A percentile compares a stretch with the other conserved stretches of the same genome.
phyloP scores from a whole-genome alignment of 2,888 invertebrate genomes.

The Spodoptera picta region DNA sequence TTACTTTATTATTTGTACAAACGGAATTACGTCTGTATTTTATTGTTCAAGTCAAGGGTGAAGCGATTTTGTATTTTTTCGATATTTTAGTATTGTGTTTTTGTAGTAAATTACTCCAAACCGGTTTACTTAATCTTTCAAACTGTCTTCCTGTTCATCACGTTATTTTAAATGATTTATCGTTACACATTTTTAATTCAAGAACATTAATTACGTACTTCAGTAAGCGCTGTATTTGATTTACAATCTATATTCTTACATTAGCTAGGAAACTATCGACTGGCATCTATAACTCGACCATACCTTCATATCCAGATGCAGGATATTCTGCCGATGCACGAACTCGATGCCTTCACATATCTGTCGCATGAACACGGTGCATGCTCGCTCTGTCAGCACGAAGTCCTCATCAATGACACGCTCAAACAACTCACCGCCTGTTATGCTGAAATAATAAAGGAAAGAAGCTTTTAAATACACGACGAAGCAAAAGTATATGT shows the following conservation, averaged over 20 bases:
- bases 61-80: conserved; percentile 26
- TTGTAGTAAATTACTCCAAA: background rate
- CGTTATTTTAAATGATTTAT: too few relatives aligned
- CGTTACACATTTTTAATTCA: too few relatives aligned
- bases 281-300: conserved; percentile 12
- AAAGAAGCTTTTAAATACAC: too few relatives aligned
- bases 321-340: conserved; percentile 97
- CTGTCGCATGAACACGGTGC: conserved; percentile 98
- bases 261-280: too few relatives aligned
- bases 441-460: conserved; percentile 92
- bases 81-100: background rate
- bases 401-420: conserved; percentile 99
- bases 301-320: conserved; percentile 99
- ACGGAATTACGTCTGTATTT: conserved; percentile 45
- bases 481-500: too few relatives aligned
- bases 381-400: conserved; percentile 98
- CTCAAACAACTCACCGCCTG: conserved; percentile 99
- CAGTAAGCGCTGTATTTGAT: too few relatives aligned
- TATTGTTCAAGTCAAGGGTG: conserved; percentile 41
- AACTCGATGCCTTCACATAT: conserved; percentile 99
- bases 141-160: background rate
- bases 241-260: too few relatives aligned
- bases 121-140: background rate
- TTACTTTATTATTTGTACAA: conserved; percentile 45
- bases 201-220: too few relatives aligned